These are phyloP conservation scores for Panagrolaimus sp. DNA, from an alignment of 1,140 invertebrate species.

Conservation along the genomic window DNA sequence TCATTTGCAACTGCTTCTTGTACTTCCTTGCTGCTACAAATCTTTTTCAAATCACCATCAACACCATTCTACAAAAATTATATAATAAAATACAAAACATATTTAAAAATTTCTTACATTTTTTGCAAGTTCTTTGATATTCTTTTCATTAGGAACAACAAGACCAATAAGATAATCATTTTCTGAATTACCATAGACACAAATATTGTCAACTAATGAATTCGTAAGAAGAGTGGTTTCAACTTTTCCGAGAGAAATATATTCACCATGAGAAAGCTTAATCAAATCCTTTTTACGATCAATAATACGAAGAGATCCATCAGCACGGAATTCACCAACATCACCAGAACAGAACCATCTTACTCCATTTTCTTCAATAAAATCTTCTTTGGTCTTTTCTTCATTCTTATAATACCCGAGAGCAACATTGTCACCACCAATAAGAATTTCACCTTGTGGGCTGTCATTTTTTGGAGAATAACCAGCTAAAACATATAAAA, in stretches of 20 bases:
- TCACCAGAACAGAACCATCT: slow-evolving; percentile 92
- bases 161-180: slow-evolving; percentile 82
- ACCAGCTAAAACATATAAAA: slow-evolving; percentile 54
- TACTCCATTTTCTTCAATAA: slow-evolving; percentile 73
- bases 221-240: slow-evolving; percentile 85
- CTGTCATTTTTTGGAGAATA: slow-evolving; percentile 84
- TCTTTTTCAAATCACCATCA: slow-evolving; percentile 39
- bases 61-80: slow-evolving; percentile 50
- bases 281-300: slow-evolving; percentile 97
- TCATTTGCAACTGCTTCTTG: slow-evolving; percentile 49
- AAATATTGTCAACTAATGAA: slow-evolving; percentile 89
- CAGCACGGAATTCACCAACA: slow-evolving; percentile 82
- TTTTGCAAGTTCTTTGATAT: slow-evolving; percentile 58
- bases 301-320: slow-evolving; percentile 92
- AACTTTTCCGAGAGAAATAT: slow-evolving; percentile 73
- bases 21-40: slow-evolving; percentile 54
- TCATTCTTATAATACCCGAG: slow-evolving; percentile 87
- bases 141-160: slow-evolving; percentile 74
- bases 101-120: slow-evolving; percentile 33
- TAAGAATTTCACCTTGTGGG: slow-evolving; percentile 83
- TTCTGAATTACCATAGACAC: slow-evolving; percentile 79
- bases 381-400: slow-evolving; percentile 83
- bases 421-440: slow-evolving; percentile 83
- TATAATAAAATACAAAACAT: slow-evolving; percentile 13
- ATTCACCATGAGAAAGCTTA: slow-evolving; percentile 93